A percentile compares a stretch with the other conserved stretches of the same genome.
These are phyloP conservation scores for Tetragonula carbonaria DNA, from an alignment of 2,888 invertebrate genomes.

Conservation along the genomic window DNA sequence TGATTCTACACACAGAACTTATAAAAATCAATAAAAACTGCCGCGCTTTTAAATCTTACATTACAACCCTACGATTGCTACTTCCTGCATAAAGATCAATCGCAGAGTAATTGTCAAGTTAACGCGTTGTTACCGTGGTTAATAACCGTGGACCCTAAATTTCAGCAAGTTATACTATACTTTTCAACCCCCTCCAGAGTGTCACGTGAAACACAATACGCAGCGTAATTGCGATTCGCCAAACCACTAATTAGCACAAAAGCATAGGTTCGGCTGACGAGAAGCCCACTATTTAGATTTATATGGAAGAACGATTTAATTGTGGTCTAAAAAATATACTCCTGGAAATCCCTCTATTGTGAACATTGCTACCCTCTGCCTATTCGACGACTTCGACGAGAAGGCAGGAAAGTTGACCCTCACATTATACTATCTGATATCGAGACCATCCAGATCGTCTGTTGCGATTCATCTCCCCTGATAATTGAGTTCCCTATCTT, in stretches of 20 bases:
- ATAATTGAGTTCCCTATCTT: constrained; percentile 69
- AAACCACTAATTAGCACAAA: constrained; percentile 49
- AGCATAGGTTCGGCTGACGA: constrained; percentile 43
- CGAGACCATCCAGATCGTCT: constrained; percentile 66
- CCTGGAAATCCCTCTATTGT: constrained; percentile 28
- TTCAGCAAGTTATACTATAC: constrained; percentile 25
- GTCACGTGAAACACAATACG: constrained; percentile 36
- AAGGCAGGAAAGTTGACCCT: constrained; percentile 61
- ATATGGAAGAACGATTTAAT: constrained; percentile 47
- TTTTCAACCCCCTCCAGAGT: constrained; percentile 1
- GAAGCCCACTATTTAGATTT: constrained; percentile 30
- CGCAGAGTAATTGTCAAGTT: constrained; percentile 21
- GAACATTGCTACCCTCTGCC: constrained; percentile 23
- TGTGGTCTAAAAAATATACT: constrained; percentile 36
- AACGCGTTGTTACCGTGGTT: background rate
- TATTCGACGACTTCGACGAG: constrained; percentile 6
- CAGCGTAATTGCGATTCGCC: constrained; percentile 38
- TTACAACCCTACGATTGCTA: background rate
- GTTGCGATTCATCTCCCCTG: constrained; percentile 60
- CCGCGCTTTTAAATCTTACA: background rate
- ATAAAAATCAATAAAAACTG: no score
- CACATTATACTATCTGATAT: constrained; percentile 74
- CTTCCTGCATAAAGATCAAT: constrained; percentile 7
- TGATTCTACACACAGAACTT: no score
- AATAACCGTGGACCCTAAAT: constrained; percentile 32